These are phyloP conservation scores for Zoanthus sociatus DNA, from an alignment of 92 coral and sea anemone species.

Conservation along the genomic window DNA sequence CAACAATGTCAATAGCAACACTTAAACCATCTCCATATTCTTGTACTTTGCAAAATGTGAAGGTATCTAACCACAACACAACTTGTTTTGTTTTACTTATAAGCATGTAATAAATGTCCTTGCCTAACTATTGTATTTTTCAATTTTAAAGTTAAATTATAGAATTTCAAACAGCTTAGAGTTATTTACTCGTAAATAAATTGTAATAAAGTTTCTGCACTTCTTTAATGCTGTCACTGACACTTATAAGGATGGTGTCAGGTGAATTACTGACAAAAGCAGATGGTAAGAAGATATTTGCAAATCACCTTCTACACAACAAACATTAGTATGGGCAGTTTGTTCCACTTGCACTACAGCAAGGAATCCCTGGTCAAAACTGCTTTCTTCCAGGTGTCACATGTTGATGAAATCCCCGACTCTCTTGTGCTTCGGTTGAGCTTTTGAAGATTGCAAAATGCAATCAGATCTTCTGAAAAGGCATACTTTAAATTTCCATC, in stretches of 20 bases:
- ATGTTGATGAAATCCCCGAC: slow-evolving; percentile 14
- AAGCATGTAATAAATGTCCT: slow-evolving; percentile 1
- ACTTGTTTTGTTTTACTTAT: slow-evolving; percentile 2
- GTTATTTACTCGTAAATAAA: neutral
- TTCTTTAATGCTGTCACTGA: too few relatives aligned
- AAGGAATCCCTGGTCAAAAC: slow-evolving; percentile 31
- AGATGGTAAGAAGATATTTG: neutral
- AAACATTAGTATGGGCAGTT: slow-evolving; percentile 11
- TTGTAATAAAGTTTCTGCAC: too few relatives aligned
- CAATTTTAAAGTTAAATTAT: neutral
- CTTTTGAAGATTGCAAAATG: slow-evolving; percentile 22
- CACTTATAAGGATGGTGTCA: neutral
- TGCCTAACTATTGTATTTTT: neutral
- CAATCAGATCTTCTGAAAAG: slow-evolving; percentile 15
- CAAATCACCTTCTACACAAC: slow-evolving; percentile 23
- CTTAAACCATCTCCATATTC: neutral
- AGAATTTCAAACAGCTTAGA: neutral
- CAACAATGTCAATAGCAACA: neutral
- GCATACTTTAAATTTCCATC: slow-evolving; percentile 25
- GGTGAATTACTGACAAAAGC: slow-evolving; percentile 3
- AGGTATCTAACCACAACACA: slow-evolving; percentile 11
- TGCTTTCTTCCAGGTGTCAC: slow-evolving; percentile 19
- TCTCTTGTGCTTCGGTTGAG: neutral
- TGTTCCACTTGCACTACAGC: slow-evolving; percentile 21
- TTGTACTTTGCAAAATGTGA: slow-evolving; percentile 4